These are phyloP conservation scores for Oryzias dopingdopingensis DNA, from an alignment of 2,797 vertebrate species.

Conservation along the genomic window DNA sequence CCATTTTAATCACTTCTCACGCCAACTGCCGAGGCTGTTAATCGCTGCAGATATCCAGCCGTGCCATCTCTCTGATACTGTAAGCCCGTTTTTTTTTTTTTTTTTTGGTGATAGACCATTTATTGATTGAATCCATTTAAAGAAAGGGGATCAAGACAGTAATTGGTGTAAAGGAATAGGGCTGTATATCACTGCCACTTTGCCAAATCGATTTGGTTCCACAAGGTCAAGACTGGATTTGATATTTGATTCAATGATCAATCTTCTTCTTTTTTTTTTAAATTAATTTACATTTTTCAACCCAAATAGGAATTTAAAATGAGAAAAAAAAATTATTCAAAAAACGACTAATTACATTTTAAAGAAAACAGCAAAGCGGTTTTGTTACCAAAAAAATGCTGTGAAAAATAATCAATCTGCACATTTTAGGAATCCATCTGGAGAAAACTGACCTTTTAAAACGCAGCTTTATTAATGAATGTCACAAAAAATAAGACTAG, in stretches of 20 bases:
- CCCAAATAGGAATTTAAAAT: too few species aligned
- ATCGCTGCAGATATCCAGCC: constrained; percentile 64
- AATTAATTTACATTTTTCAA: background rate
- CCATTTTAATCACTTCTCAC: constrained; percentile 68
- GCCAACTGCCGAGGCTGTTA: constrained; percentile 58
- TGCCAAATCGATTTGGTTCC: too few species aligned
- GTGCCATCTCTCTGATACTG: constrained; percentile 52
- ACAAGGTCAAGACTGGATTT: background rate
- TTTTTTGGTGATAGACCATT: constrained; percentile 25
- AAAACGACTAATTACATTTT: too few species aligned
- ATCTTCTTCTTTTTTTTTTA: background rate
- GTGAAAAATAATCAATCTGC: too few species aligned
- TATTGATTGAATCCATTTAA: constrained; percentile 54
- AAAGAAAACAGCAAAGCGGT: too few species aligned
- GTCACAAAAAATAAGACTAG: too few species aligned
- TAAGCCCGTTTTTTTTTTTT: constrained; percentile 14
- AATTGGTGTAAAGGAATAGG: constrained; percentile 2
- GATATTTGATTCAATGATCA: background rate
- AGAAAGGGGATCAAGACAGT: constrained; percentile 29
- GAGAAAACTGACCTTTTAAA: too few species aligned
- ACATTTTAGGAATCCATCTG: too few species aligned
- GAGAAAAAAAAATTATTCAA: background rate
- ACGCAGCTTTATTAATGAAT: too few species aligned
- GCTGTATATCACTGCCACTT: background rate
- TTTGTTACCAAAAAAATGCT: too few species aligned